These are phyloP conservation scores for Larimichthys crocea DNA, from an alignment of 2,113 vertebrate species.

Conservation along the genomic window DNA sequence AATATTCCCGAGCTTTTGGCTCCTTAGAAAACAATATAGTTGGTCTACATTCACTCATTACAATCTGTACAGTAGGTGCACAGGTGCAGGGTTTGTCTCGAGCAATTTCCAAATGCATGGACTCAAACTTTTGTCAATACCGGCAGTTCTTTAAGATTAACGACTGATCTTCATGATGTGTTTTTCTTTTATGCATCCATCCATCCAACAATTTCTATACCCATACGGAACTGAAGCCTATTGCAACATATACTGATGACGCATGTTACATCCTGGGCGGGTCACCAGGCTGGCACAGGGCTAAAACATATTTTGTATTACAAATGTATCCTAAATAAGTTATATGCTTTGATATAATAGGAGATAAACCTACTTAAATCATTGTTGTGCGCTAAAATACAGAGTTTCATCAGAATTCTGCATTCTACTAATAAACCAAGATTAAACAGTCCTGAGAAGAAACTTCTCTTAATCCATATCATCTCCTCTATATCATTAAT, in stretches of 20 bases:
- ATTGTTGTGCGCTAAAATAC: not conserved
- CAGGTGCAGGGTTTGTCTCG: not conserved
- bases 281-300: not conserved
- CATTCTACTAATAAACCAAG: not conserved
- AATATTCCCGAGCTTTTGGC: constrained; percentile 1
- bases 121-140: not conserved
- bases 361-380: too few relatives aligned
- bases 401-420: not conserved
- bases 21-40: constrained; percentile 12
- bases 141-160: too few relatives aligned
- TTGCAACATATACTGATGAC: not conserved
- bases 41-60: not conserved
- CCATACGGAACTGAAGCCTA: not conserved
- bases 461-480: constrained; percentile 27
- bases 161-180: too few relatives aligned
- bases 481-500: constrained; percentile 31
- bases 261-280: not conserved
- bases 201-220: not conserved
- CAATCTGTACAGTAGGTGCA: not conserved
- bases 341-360: too few relatives aligned
- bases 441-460: not conserved
- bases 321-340: not conserved
- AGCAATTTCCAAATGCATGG: not conserved
- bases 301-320: not conserved
- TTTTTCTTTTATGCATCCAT: not conserved